A percentile compares a stretch with the other conserved stretches of the same genome.
Conservation (phyloP, 2,797 vertebrate genomes). For the Cheirogaleus major region DNA sequence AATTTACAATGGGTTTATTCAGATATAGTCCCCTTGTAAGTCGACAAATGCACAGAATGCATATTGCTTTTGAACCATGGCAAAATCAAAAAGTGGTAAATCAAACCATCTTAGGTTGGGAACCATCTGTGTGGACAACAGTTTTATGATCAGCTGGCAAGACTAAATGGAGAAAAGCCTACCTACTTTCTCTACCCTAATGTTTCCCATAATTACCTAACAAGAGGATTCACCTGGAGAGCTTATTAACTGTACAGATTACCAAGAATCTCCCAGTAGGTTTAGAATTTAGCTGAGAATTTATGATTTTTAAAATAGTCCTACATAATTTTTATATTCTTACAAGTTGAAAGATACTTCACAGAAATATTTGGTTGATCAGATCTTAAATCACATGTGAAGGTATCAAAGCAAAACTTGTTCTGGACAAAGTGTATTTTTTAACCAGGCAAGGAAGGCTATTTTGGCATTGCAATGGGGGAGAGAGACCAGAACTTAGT, state of each 20-base stretch:
- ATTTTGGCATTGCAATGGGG: not conserved
- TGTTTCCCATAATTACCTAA: not conserved
- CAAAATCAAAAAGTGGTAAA: not conserved
- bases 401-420: not conserved
- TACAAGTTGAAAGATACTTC: not conserved
- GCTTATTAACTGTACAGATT: not conserved
- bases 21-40: not conserved
- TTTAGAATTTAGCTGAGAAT: not conserved
- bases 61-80: not conserved
- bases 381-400: not conserved
- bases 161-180: not conserved
- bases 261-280: not conserved
- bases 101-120: not conserved
- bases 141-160: not conserved
- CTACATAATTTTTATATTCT: slow-evolving; percentile 9
- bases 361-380: not conserved
- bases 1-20: not conserved
- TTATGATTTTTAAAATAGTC: not conserved
- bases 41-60: not conserved
- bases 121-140: not conserved
- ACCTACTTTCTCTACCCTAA: not conserved
- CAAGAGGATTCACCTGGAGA: not conserved
- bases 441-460: not conserved
- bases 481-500: not conserved
- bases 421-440: not conserved